Evolutionary conservation across 1,140 invertebrate genomes (phyloP).

Genomic region (Leptonema lineaticorne): DNA sequence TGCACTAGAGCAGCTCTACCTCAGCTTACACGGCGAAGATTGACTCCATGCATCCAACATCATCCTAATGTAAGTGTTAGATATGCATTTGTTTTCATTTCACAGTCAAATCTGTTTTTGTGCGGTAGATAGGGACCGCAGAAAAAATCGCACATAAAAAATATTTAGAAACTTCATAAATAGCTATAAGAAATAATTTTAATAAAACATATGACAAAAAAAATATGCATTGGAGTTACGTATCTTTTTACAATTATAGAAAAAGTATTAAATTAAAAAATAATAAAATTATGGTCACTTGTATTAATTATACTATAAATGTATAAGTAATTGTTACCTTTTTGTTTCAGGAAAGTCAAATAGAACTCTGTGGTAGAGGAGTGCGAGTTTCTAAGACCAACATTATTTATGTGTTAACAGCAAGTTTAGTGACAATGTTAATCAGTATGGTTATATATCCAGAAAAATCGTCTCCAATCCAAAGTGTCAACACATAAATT

Average conservation of each 20-base stretch:
- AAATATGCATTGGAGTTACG: not conserved
- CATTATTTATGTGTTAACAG: slow-evolving; percentile 2
- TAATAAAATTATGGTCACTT: no score
- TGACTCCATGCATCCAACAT: slow-evolving; percentile 66
- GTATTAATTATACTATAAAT: no score
- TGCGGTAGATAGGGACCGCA: no score
- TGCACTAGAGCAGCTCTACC: slow-evolving; percentile 62
- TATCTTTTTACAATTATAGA: slow-evolving; percentile 5
- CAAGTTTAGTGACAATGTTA: slow-evolving; percentile 13
- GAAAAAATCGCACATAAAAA: no score
- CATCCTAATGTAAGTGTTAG: slow-evolving; percentile 72
- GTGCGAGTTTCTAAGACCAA: slow-evolving; percentile 23
- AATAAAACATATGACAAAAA: not conserved
- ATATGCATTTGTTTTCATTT: no score
- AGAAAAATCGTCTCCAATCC: not conserved
- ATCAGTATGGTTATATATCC: slow-evolving; percentile 9
- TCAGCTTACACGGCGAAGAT: slow-evolving; percentile 62
- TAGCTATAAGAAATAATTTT: no score
- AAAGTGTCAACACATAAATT: no score
- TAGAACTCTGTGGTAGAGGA: slow-evolving; percentile 55
- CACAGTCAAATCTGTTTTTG: no score
- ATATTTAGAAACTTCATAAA: no score
- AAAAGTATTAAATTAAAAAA: no score
- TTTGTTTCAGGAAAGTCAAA: slow-evolving; percentile 54
- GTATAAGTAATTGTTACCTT: not conserved